Base-by-base conservation (phyloP, 1,140 invertebrate species). In the Bombus fervidus region DNA sequence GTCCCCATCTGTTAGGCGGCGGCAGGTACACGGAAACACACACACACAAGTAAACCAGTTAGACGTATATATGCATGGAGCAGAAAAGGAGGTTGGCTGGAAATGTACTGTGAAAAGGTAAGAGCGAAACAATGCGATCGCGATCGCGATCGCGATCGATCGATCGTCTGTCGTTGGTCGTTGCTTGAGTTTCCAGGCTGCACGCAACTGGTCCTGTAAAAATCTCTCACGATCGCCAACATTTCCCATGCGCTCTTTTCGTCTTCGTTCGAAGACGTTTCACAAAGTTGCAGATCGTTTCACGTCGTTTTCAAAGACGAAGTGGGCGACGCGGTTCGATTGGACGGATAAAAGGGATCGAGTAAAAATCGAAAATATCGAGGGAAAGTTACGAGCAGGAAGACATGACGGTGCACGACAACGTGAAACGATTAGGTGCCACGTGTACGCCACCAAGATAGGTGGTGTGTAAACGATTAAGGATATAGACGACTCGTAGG, bases 1-100 rank as follows among this genome's bases (percentile, higher is more conserved):
- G 95, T 95, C 92, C 95, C 95, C 95, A 95, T 96, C 95, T 96
- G 93, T 90, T 88, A 85, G 69, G 92, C 76, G 88, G 88, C 81
- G 86, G 83, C 89, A 57, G 88, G 83, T 90, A 91, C 79, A 88
- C 89, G 89, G 90, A 87, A 93, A 92, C 91, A 93, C 71, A 92
- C 84, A 91, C 91, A 92, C 87, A 92, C 75, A 93, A 86, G 87
- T 86, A 89, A 91, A 91, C 80, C 85, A 89, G 88, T 92, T 92
- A 93, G 89, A 85, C 83, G 76, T 85, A 41, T 73, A 85, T 86
- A 89, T 69, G 83, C 78, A 74, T 81, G 69, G 74, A 47, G 41
- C 74, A 43, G 68, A 64, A 53, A 79, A 73, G 64, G 37, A 39
- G 77, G 47, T 71, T 72, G 37, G 59, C 34, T n/a, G 59, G 73